These are phyloP conservation scores for Bergia puertoricense DNA, from an alignment of 92 coral and sea anemone genomes.

Conservation along the genomic window DNA sequence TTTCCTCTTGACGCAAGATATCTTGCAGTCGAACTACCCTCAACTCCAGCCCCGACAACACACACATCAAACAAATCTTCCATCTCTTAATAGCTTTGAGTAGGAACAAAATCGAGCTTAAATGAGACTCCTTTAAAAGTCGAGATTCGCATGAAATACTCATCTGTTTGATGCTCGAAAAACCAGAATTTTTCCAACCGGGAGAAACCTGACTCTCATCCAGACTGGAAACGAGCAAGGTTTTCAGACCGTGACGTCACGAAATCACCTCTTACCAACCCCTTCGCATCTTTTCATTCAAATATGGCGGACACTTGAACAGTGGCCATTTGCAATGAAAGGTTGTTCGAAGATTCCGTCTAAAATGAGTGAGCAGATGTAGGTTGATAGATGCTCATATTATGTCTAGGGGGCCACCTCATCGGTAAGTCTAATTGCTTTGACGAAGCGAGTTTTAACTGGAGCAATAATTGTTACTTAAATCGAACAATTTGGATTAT, in stretches of 20 bases:
- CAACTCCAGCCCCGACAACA: conserved; percentile 81
- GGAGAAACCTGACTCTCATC: no score
- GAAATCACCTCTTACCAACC: conserved; percentile 20
- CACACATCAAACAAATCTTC: conserved; percentile 52
- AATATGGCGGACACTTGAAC: conserved; percentile 42
- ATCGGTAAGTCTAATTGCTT: conserved; percentile 29
- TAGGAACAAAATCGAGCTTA: not conserved
- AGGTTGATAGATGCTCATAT: conserved; percentile 17
- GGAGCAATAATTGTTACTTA: conserved; percentile 11
- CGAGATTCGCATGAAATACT: not conserved
- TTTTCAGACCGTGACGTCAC: conserved; percentile 6
- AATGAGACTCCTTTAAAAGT: not conserved
- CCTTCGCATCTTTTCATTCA: conserved; percentile 42
- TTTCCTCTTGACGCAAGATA: conserved; percentile 73
- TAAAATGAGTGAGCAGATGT: conserved; percentile 22
- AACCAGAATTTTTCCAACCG: no score
- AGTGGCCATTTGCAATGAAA: conserved; percentile 32
- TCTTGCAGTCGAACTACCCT: conserved; percentile 84
- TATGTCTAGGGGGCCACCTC: conserved; percentile 44
- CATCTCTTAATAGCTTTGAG: not conserved
- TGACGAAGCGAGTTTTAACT: not conserved
- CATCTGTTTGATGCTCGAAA: no score
- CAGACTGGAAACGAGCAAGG: not conserved
- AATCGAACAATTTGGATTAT: conserved; percentile 2
- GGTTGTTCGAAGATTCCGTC: conserved; percentile 11